A percentile compares a stretch with the other conserved stretches of the same genome.
Conservation (phyloP, 2,113 vertebrate species). For the Syrrhaptes paradoxus region DNA sequence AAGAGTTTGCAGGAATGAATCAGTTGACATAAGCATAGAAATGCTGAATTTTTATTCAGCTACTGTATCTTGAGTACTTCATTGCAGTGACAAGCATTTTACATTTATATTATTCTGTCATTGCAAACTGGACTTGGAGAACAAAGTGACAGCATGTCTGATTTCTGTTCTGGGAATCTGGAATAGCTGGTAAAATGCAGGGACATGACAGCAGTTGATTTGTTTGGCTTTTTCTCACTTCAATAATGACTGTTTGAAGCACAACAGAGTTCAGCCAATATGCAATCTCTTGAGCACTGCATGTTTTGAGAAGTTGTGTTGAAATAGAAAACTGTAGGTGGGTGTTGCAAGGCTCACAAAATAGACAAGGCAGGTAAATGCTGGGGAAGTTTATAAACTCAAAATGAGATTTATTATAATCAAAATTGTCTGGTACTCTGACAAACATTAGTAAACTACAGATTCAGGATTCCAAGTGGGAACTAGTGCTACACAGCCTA, state of each 20-base stretch:
- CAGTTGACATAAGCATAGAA: not conserved
- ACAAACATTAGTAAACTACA: too few relatives aligned
- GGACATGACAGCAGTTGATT: not conserved
- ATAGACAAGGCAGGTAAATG: too few relatives aligned
- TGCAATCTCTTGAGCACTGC: not conserved
- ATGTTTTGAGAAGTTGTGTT: not conserved
- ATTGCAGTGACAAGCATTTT: not conserved
- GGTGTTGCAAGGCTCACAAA: too few relatives aligned
- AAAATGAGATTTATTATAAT: too few relatives aligned
- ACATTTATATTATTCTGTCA: not conserved
- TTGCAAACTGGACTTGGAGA: not conserved
- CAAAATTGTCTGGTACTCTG: too few relatives aligned
- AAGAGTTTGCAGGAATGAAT: not conserved
- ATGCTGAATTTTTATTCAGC: not conserved
- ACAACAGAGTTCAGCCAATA: not conserved
- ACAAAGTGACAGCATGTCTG: not conserved
- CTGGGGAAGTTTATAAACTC: too few relatives aligned
- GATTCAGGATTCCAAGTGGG: too few relatives aligned
- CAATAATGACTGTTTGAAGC: not conserved
- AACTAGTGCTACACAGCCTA: too few relatives aligned
- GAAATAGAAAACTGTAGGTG: not conserved
- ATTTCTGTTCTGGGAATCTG: not conserved
- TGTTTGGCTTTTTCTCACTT: conserved; percentile 3
- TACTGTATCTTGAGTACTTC: not conserved
- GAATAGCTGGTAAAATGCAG: not conserved